Evolutionary conservation across 2,113 vertebrate species (phyloP).

Genomic region (Ellobius talpinus): DNA sequence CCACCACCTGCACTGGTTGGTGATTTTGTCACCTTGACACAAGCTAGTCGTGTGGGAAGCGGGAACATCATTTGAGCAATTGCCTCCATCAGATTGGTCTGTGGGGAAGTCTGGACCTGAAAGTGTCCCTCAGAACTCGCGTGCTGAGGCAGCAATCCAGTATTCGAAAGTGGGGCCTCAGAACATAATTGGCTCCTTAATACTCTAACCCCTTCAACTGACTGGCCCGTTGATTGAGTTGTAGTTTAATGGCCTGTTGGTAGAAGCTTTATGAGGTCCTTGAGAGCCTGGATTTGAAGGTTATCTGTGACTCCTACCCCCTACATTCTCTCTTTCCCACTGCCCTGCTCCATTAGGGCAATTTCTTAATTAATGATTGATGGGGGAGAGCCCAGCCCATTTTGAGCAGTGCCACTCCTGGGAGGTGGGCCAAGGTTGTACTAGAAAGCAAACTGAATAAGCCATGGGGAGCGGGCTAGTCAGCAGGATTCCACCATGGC

Average conservation of each 20-base stretch:
- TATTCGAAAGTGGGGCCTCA: too few species aligned
- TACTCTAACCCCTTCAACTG: background rate
- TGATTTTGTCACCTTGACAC: background rate
- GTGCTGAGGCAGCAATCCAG: background rate
- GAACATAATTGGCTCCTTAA: too few species aligned
- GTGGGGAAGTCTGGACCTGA: background rate
- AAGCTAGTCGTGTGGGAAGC: background rate
- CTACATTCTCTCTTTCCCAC: too few species aligned
- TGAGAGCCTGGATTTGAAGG: background rate
- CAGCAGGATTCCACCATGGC: background rate
- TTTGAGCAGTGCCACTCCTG: background rate
- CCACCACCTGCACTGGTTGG: background rate
- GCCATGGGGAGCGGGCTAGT: background rate
- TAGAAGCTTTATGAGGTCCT: background rate
- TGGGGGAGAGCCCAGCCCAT: too few species aligned
- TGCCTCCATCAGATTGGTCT: background rate
- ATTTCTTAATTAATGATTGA: background rate
- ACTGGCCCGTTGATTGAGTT: background rate
- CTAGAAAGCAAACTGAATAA: background rate
- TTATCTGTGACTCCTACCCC: background rate
- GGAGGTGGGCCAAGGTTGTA: background rate
- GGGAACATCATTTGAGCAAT: background rate
- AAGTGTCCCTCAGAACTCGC: background rate
- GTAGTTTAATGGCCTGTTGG: background rate
- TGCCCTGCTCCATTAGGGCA: background rate